Conservation (phyloP, 2,797 vertebrate genomes). For the Oreochromis mossambicus region DNA sequence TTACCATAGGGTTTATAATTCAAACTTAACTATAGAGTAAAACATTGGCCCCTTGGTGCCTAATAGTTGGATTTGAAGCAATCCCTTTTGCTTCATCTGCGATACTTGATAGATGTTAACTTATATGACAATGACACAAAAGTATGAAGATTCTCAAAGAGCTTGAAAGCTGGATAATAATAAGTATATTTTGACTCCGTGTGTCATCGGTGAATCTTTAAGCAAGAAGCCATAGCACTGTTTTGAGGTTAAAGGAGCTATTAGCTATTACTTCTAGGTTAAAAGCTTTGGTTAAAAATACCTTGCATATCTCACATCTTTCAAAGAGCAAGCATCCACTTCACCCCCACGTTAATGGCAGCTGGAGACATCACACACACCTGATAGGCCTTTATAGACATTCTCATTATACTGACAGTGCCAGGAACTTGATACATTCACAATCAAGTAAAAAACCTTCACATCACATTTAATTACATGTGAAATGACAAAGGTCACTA, state of each 20-base stretch:
- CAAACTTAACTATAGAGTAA: conserved; percentile 13
- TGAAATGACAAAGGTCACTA: conserved; percentile 51
- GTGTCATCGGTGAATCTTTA: background rate
- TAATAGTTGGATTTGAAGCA: conserved; percentile 40
- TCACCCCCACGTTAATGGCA: conserved; percentile 63
- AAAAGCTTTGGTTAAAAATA: conserved; percentile 69
- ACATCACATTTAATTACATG: conserved; percentile 60
- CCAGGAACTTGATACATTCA: conserved; percentile 49
- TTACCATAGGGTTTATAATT: background rate
- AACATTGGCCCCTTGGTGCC: background rate
- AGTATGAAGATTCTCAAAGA: background rate
- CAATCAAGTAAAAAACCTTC: conserved; percentile 48
- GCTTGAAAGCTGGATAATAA: background rate
- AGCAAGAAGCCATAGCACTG: background rate
- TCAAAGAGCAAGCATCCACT: conserved; percentile 61
- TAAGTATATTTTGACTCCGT: background rate
- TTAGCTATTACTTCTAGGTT: conserved; percentile 35
- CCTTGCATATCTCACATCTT: conserved; percentile 68
- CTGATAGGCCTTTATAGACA: conserved; percentile 60
- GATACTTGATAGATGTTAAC: background rate
- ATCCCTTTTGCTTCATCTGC: conserved; percentile 27
- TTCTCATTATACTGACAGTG: conserved; percentile 48
- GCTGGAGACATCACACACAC: conserved; percentile 57
- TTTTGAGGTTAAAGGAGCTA: conserved; percentile 38
- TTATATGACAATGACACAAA: background rate